Evolutionary conservation across 2,113 vertebrate genomes (phyloP).

Genomic region (Rissa tridactyla): DNA sequence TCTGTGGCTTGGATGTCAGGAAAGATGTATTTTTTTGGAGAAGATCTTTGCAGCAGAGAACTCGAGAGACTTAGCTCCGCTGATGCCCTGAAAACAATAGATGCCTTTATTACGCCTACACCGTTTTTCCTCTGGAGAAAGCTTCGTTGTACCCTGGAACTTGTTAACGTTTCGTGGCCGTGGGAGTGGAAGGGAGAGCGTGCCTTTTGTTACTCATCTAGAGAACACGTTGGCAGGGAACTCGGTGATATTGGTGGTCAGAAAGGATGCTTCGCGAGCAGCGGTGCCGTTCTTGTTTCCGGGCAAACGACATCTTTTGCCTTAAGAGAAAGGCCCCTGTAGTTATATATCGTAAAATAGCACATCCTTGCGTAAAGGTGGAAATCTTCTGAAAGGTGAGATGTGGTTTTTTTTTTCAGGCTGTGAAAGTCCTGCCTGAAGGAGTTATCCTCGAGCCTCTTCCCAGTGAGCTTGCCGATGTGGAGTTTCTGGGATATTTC

Average conservation of each 20-base stretch:
- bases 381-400: neutral
- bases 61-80: neutral
- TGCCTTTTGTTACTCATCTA: neutral
- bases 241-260: neutral
- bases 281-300: neutral
- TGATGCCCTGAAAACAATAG: neutral
- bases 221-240: neutral
- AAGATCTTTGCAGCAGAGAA: neutral
- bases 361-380: neutral
- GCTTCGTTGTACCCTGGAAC: neutral
- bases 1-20: neutral
- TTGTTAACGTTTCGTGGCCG: neutral
- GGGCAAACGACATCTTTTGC: neutral
- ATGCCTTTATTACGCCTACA: neutral
- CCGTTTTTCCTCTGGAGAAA: neutral
- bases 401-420: neutral
- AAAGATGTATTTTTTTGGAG: neutral
- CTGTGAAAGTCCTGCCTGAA: neutral
- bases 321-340: neutral
- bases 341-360: accelerated
- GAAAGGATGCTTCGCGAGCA: neutral
- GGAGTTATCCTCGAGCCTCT: neutral
- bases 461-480: neutral
- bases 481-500: neutral
- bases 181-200: neutral